phyloP scores from a whole-genome alignment of 2,888 invertebrate species.

The Anarsia innoxiella region DNA sequence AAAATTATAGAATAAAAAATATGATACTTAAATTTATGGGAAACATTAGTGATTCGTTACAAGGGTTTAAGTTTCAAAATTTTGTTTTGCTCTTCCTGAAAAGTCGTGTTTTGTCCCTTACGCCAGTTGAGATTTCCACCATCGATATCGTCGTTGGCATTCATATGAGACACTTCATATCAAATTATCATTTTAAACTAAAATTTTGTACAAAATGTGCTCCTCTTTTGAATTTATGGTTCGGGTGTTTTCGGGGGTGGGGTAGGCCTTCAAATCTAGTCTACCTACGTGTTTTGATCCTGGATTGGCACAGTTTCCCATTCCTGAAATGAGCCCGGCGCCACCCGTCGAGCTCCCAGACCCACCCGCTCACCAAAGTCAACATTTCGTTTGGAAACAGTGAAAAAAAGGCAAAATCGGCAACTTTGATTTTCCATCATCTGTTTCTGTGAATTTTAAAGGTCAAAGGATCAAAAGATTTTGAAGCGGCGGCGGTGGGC shows the following conservation, averaged over 20 bases:
- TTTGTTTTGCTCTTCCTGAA: too few species aligned
- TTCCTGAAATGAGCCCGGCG: conserved; percentile 19
- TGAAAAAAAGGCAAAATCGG: conserved; percentile 26
- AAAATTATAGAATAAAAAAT: too few species aligned
- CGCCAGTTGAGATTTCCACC: too few species aligned
- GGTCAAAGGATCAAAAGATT: conserved; percentile 26
- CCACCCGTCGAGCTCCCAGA: conserved; percentile 14
- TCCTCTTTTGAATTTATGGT: conserved; percentile 1
- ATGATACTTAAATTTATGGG: too few species aligned
- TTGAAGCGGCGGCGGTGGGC: conserved; percentile 8
- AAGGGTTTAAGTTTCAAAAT: too few species aligned
- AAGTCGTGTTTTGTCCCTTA: too few species aligned
- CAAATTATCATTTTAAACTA: too few species aligned
- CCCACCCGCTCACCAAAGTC: conserved; percentile 23
- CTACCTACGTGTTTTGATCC: conserved; percentile 36
- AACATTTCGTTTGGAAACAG: conserved; percentile 35
- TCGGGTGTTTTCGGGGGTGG: conserved; percentile 1
- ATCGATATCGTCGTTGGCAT: too few species aligned
- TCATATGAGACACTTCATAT: too few species aligned
- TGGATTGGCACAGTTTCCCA: conserved; percentile 31
- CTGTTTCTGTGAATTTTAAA: conserved; percentile 18
- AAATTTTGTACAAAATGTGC: conserved; percentile 9
- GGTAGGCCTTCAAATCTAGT: conserved; percentile 27
- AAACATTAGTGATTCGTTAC: too few species aligned
- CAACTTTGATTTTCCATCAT: conserved; percentile 17